phyloP scores from a whole-genome alignment of 2,888 invertebrate species.

The Urechis unicinctus region DNA sequence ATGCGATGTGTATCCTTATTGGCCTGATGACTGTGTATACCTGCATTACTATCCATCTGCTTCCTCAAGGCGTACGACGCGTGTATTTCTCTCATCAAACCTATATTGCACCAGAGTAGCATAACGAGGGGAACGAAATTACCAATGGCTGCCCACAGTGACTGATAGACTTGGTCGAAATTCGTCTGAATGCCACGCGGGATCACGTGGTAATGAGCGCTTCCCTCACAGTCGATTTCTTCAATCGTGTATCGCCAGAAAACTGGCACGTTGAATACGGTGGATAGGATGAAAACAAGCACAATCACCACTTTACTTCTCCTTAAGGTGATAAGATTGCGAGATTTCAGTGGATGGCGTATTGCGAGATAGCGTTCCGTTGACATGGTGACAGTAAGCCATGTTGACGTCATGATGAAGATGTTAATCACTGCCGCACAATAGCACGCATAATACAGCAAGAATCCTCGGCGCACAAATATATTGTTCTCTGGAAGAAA shows the following conservation, averaged over 20 bases:
- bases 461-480: conserved; percentile 10
- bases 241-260: conserved; percentile 21
- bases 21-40: not conserved
- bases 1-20: conserved; percentile 23
- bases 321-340: conserved; percentile 18
- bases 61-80: conserved; percentile 28
- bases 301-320: conserved; percentile 22
- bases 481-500: conserved; percentile 20
- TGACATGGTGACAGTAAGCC: conserved; percentile 25
- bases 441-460: conserved; percentile 21
- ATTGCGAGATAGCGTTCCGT: conserved; percentile 24
- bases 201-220: not conserved
- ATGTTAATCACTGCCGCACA: conserved; percentile 37
- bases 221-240: not conserved
- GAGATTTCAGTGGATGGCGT: conserved; percentile 22
- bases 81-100: conserved; percentile 23
- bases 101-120: conserved; percentile 23
- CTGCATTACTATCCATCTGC: conserved; percentile 27
- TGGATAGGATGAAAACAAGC: conserved; percentile 21
- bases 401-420: conserved; percentile 63
- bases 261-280: conserved; percentile 24
- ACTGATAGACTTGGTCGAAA: conserved; percentile 24
- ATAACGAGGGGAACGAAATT: conserved; percentile 25
- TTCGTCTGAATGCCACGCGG: conserved; percentile 1
- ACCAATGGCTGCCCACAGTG: conserved; percentile 23